phyloP scores from a whole-genome alignment of 2,113 vertebrate genomes.

The Murina feae region DNA sequence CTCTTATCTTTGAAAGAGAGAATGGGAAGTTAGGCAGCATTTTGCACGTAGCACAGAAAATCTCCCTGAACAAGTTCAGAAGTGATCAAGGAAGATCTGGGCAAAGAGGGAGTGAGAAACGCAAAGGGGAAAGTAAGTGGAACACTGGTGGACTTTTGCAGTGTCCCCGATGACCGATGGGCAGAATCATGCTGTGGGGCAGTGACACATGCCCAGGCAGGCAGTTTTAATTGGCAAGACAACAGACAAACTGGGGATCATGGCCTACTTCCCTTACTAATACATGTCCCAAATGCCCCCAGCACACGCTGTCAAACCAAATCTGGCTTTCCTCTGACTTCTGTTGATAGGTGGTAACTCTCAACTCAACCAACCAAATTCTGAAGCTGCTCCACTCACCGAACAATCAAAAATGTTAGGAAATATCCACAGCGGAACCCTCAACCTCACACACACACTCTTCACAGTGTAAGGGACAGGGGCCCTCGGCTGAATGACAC shows the following conservation, averaged over 20 bases:
- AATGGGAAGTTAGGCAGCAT: background rate
- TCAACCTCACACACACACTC: background rate
- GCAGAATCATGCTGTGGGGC: background rate
- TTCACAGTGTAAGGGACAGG: background rate
- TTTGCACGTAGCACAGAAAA: constrained; percentile 24
- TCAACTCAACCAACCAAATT: constrained; percentile 61
- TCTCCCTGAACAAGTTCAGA: constrained; percentile 22
- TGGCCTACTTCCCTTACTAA: constrained; percentile 65
- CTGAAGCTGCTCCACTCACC: background rate
- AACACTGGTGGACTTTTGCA: background rate
- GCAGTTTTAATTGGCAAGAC: constrained; percentile 62
- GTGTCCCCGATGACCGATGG: background rate
- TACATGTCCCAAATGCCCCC: constrained; percentile 59
- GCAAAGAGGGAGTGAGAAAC: background rate
- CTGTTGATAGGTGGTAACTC: constrained; percentile 60
- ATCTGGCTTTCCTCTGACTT: constrained; percentile 48
- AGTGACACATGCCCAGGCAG: constrained; percentile 14
- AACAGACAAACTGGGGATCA: constrained; percentile 56
- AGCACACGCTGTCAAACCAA: constrained; percentile 65
- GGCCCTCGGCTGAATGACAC: background rate
- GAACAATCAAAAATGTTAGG: constrained; percentile 32
- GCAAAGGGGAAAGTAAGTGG: background rate
- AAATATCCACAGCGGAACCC: constrained; percentile 43
- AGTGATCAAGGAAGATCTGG: background rate
- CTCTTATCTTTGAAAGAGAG: constrained; percentile 11